Conservation (phyloP, 2,113 vertebrate species). For the Perca fluviatilis region DNA sequence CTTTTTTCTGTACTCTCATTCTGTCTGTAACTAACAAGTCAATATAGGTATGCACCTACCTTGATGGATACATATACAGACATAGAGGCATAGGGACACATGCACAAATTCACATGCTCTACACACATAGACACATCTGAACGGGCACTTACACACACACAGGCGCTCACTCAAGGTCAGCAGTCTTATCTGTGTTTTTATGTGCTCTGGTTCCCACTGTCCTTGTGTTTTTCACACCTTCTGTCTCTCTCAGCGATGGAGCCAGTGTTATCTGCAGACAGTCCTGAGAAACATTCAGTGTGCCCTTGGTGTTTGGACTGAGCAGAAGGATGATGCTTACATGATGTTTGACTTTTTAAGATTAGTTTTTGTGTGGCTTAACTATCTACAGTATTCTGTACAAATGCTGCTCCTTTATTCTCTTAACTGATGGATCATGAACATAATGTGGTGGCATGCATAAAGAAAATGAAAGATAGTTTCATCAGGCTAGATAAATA, state of each 20-base stretch:
- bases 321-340: constrained; percentile 7
- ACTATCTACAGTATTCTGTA: background rate
- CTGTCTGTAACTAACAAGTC: constrained; percentile 30
- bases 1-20: background rate
- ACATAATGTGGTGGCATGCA: background rate
- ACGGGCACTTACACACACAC: constrained; percentile 40
- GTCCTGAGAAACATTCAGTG: constrained; percentile 46
- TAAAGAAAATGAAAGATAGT: constrained; percentile 6
- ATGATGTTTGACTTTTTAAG: constrained; percentile 8
- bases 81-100: constrained; percentile 29
- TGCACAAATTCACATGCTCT: constrained; percentile 54
- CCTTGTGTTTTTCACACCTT: constrained; percentile 74
- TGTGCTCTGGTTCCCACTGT: constrained; percentile 64
- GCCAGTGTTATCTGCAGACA: constrained; percentile 70
- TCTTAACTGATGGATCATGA: constrained; percentile 12
- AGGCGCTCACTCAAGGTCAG: constrained; percentile 74
- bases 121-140: constrained; percentile 18
- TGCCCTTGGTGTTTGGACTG: constrained; percentile 56
- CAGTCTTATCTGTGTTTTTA: constrained; percentile 77
- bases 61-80: background rate
- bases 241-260: constrained; percentile 51
- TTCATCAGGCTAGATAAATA: constrained; percentile 11
- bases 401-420: constrained; percentile 16
- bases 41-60: constrained; percentile 14
- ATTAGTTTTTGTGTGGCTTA: background rate